Base-by-base conservation (phyloP, 2,797 vertebrate species). In the Esox lucius region DNA sequence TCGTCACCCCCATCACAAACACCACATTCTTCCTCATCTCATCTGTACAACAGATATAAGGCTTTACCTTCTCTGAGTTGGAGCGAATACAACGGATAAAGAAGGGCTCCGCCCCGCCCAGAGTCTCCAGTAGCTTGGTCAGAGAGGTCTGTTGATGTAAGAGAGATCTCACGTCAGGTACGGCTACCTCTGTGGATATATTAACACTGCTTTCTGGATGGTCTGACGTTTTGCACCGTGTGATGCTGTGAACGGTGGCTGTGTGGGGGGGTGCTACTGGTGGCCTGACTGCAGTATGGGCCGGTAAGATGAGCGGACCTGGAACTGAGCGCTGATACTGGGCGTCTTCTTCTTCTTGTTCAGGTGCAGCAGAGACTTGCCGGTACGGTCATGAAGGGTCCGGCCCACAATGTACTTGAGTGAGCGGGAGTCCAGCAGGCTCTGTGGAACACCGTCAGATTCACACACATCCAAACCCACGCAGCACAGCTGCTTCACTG, bases 341-440 rank as follows among this genome's bases (percentile, higher is more conserved):
- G 98, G 98, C 0, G 98, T 94, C 69, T 97, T 98, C 90, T 99
- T 99, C 93, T 99, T 99, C 90, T 99, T 99, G 93, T 99, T 97
- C 71, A 99, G 88, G 83, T 99, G 98, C 59, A 99, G 91, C 78
- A 98, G 93, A 22, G 98, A 97, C 88, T 98, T 98, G 6, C 97
- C 98, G 5, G 98, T 98, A 56, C 97, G 94, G 78, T 99, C 98
- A 0, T 98, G 96, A 73, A 98, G 91, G 0, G 97, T 98, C 93
- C 98, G 94, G 75, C 95, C 93, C 75, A 98, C 94, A 4, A 99
- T 97, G 46, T 96, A 95, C 90, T 97, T 98, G 81, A 99, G 91
- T 62, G 98, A 98, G 33, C 87, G 94, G 33, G 96, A 97, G 89
- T 99, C 98, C 87, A 99, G 87, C 84, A 99, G 90, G 84, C 94